Base-by-base conservation (phyloP, 2,797 vertebrate genomes). In the Malurus leucopterus region DNA sequence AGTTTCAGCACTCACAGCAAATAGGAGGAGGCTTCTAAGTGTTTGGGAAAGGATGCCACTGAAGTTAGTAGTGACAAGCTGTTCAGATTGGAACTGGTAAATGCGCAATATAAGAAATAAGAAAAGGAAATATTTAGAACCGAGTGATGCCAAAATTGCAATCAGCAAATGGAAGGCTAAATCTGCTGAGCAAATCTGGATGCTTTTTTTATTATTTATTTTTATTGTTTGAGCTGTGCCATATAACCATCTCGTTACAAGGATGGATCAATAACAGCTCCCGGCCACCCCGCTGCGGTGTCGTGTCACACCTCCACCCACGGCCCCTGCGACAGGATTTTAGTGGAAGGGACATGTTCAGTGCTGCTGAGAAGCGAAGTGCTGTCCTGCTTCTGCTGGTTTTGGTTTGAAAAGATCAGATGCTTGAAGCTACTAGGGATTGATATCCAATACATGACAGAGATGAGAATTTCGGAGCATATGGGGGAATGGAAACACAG, bases 121-220 rank as follows among this genome's bases (percentile, higher is more conserved):
- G 40, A 89, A 75, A 86, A 88, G 57, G 73, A 89, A 94, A 86
- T 92, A 93, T 70, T 93, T 87, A 83, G 90, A 84, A 73, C 36
- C 15, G 3, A 70, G 83, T 22, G 30, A 94, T 93, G 94, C 94
- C 95, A 95, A 90, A 91, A 89, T 5, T 73, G 82, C 80, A 94
- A 93, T 93, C 92, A 95, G 92, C 80, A 95, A 93, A 95, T 93
- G 95, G 87, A 95, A 93, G 47, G 68, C 85, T 79, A 88, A 91
- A 93, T 91, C 77, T 64, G 82, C 93, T 92, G 92, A 95, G 82
- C 36, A 89, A 76, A 81, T 54, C 71, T 94, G 85, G 87, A 91
- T 73, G 77, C 61, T 32, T 83, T 83, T 81, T 81, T 88, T 57
- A 88, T 93, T 92, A 81, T 92, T 94, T 95, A 90, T 92, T 94